A percentile compares a stretch with the other conserved stretches of the same genome.
These are phyloP conservation scores for Diarsia brunnea DNA, from an alignment of 2,888 invertebrate species.

Conservation along the genomic window DNA sequence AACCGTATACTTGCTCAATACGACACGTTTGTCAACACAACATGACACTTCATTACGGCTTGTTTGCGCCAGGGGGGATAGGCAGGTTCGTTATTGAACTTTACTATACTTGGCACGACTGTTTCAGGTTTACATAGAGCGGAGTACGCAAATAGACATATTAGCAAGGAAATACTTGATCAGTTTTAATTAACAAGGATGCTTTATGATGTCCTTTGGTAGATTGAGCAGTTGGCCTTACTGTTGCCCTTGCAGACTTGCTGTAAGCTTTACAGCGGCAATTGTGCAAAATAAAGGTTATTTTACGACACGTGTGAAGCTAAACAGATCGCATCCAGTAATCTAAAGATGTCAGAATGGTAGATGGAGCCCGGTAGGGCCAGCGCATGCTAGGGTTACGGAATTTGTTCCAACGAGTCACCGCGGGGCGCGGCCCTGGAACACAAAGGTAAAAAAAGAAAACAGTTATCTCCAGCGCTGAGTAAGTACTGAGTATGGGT, in stretches of 20 bases:
- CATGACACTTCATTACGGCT: constrained; percentile 46
- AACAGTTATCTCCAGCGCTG: no score
- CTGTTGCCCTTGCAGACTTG: background rate
- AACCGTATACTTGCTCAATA: constrained; percentile 29
- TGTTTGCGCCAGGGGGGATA: constrained; percentile 25
- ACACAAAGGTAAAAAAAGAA: no score
- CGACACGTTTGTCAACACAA: constrained; percentile 48
- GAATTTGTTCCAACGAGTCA: no score
- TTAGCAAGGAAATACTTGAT: background rate
- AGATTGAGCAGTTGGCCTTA: background rate
- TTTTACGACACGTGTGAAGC: background rate
- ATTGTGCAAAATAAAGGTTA: background rate
- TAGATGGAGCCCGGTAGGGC: no score
- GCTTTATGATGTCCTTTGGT: background rate
- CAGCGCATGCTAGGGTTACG: no score
- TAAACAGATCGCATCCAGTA: background rate
- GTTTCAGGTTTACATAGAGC: constrained; percentile 16
- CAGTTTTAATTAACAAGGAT: constrained; percentile 1
- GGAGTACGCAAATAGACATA: constrained; percentile 1
- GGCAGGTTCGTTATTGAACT: constrained; percentile 43
- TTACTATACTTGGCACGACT: constrained; percentile 11
- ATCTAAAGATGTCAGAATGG: no score
- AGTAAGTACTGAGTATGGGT: no score
- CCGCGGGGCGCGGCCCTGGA: no score
- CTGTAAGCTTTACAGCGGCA: background rate